A percentile compares a stretch with the other conserved stretches of the same genome.
These are phyloP conservation scores for Parapsyche elsis DNA, from an alignment of 1,140 invertebrate genomes.

Conservation along the genomic window DNA sequence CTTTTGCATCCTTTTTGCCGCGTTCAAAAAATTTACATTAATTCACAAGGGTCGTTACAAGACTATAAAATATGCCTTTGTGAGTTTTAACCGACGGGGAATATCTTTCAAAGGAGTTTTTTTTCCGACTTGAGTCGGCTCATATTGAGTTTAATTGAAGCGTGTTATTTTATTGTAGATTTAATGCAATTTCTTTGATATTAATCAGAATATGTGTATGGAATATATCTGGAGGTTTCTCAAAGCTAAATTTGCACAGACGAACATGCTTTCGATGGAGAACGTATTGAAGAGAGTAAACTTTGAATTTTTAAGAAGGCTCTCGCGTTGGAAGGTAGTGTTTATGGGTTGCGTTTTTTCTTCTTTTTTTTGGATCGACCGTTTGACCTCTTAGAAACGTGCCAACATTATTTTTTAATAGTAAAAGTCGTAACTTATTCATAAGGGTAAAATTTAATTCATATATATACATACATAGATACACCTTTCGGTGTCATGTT, in stretches of 20 bases:
- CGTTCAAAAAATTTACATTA: neutral
- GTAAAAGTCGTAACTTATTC: neutral
- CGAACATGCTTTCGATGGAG: neutral
- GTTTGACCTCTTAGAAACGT: neutral
- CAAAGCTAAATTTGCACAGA: neutral
- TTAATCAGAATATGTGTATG: neutral
- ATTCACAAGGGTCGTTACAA: neutral
- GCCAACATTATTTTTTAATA: neutral
- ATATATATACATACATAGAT: too few species aligned
- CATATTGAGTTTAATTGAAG: too few species aligned
- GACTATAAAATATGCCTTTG: neutral
- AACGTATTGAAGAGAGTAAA: conserved; percentile 8
- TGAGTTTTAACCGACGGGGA: neutral
- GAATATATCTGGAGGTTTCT: neutral
- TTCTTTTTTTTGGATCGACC: neutral
- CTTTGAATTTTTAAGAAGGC: neutral
- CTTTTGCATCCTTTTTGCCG: neutral
- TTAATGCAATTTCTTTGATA: too few species aligned
- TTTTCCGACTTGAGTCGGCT: too few species aligned
- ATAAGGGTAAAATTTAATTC: neutral
- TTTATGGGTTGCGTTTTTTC: neutral
- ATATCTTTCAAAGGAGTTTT: neutral
- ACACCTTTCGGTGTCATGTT: too few species aligned
- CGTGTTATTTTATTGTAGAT: too few species aligned
- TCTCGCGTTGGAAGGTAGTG: neutral